Evolutionary conservation across 2,113 vertebrate genomes (phyloP).

Genomic region (western clawed frog (Xenopus tropicalis)): DNA sequence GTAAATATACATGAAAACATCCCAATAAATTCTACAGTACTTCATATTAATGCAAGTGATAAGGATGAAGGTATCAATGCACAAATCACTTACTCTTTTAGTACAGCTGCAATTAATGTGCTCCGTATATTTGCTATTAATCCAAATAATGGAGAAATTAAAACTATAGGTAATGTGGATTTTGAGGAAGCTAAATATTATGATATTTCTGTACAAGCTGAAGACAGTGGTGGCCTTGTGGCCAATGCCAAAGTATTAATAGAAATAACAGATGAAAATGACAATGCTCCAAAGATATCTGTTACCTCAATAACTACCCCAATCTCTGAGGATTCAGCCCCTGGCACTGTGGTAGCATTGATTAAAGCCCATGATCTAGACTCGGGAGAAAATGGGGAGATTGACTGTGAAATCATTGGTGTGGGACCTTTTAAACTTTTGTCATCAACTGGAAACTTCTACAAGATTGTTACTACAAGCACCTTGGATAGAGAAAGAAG

Average conservation of each 20-base stretch:
- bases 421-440: conserved; percentile 58
- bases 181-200: conserved; percentile 50
- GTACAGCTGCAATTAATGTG: conserved; percentile 1
- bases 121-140: conserved; percentile 49
- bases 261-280: conserved; percentile 63
- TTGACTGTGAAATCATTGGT: conserved; percentile 29
- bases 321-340: conserved; percentile 54
- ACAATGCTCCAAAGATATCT: conserved; percentile 60
- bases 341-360: conserved; percentile 57
- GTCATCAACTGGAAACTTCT: conserved; percentile 51
- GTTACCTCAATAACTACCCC: conserved; percentile 52
- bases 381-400: conserved; percentile 54
- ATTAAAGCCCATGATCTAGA: conserved; percentile 63
- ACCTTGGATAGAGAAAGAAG: conserved; percentile 48
- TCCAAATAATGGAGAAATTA: conserved; percentile 50
- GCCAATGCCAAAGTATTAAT: conserved; percentile 54
- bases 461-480: conserved; percentile 45
- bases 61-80: conserved; percentile 56
- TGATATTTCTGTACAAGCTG: conserved; percentile 32
- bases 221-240: conserved; percentile 10
- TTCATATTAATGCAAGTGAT: conserved; percentile 52
- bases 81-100: conserved; percentile 49
- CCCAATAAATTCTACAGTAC: conserved; percentile 41
- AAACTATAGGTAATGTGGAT: conserved; percentile 47
- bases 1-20: conserved; percentile 10